Conservation (phyloP, 2,113 vertebrate genomes). For the Phalacrocorax brasilianus region DNA sequence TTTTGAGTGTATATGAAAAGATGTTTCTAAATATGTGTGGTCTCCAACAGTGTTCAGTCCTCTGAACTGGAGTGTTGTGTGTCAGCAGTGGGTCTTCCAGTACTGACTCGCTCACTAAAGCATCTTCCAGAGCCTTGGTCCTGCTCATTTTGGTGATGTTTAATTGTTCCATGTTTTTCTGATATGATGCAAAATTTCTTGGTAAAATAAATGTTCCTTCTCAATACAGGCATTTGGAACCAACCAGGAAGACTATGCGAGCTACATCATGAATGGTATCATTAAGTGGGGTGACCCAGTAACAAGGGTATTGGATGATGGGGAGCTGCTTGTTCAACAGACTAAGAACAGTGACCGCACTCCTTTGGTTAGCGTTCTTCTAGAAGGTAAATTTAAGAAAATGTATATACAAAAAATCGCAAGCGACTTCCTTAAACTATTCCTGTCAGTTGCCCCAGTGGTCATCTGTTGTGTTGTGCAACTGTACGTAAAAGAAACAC, state of each 20-base stretch:
- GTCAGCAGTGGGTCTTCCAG: not conserved
- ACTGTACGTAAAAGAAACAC: rapidly evolving
- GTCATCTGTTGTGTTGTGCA: not conserved
- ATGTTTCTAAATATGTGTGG: not conserved
- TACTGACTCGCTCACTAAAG: not conserved
- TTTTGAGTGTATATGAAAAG: not conserved
- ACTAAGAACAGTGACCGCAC: constrained; percentile 97
- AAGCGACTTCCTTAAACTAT: not conserved
- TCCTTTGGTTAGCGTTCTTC: constrained; percentile 90
- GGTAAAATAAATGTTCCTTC: not conserved
- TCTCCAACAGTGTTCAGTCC: not conserved
- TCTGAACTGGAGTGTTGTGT: not conserved
- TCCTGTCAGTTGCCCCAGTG: not conserved
- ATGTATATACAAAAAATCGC: rapidly evolving
- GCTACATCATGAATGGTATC: constrained; percentile 97
- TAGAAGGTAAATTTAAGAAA: constrained; percentile 81
- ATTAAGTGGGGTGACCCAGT: constrained; percentile 94
- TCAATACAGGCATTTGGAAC: constrained; percentile 88
- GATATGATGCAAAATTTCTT: not conserved
- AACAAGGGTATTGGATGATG: constrained; percentile 86
- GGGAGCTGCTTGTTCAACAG: constrained; percentile 93
- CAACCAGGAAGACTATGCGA: constrained; percentile 95
- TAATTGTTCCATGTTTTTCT: not conserved
- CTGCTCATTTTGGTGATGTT: not conserved
- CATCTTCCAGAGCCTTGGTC: not conserved